A percentile compares a stretch with the other conserved stretches of the same genome.
Evolutionary conservation across 2,113 vertebrate genomes (phyloP).

Genomic region (Pedetes capensis): DNA sequence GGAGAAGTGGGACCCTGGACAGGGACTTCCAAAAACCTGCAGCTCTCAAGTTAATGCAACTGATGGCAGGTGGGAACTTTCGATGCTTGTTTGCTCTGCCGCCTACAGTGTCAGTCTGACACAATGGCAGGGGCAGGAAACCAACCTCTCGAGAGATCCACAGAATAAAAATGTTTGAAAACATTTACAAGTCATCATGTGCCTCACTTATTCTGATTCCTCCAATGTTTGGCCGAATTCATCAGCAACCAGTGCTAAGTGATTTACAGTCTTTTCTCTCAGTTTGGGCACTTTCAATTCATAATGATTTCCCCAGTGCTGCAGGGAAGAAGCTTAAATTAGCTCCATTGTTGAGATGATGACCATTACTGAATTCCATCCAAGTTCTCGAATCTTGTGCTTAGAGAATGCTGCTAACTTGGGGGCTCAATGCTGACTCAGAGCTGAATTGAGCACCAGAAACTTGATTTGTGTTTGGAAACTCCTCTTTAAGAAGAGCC

Average conservation of each 20-base stretch:
- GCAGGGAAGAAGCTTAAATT: conserved; percentile 43
- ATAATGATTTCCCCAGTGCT: not conserved
- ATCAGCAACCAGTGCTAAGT: not conserved
- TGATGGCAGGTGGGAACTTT: not conserved
- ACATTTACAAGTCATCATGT: not conserved
- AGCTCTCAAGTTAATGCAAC: not conserved
- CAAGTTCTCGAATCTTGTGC: not conserved
- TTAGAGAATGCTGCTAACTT: not conserved
- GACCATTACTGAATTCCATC: conserved; percentile 34
- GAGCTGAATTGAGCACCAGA: not conserved
- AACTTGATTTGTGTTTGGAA: not conserved
- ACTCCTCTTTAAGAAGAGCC: not conserved
- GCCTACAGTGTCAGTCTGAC: not conserved
- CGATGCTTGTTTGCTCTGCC: not conserved
- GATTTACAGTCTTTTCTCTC: not conserved
- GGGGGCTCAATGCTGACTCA: not conserved
- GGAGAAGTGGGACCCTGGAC: not conserved
- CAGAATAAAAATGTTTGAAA: not conserved
- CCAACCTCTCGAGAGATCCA: not conserved
- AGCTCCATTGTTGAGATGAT: conserved; percentile 53
- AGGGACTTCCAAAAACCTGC: not conserved
- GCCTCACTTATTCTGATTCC: not conserved
- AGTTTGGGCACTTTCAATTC: not conserved
- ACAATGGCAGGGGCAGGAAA: not conserved
- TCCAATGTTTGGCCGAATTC: not conserved